Evolutionary conservation across 2,797 vertebrate genomes (phyloP), one percentile per base, ranked within the genome.

Genomic region (Myotis daubentonii): DNA sequence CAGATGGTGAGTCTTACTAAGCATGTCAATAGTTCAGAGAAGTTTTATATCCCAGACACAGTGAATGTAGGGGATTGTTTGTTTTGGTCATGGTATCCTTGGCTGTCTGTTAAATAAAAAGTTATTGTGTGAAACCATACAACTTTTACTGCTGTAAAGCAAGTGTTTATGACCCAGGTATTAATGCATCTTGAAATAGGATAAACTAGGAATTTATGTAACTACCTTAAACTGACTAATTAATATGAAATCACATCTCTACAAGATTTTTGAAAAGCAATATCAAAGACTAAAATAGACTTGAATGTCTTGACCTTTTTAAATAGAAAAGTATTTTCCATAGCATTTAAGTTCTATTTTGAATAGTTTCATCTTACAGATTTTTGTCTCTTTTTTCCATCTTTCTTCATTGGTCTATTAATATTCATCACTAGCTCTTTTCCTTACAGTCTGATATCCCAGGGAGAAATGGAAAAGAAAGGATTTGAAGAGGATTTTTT

Each of bases 41-140:
- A 72, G 2, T 87, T 92, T 96, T 94, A 96, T 86, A 60, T 28
- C 2, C 22, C n/a, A 28, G 9, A 20, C 10, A 33, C 12, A 70
- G 49, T 19, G 76, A 28, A 83, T 36, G 72, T 28, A 60, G 22
- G 6, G 16, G 15, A 17, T 66, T 87, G 20, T 97, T 97, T 90
- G 38, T 71, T 97, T 78, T 91, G 65, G 23, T 5, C 3, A 28
- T 95, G 62, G 83, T 53, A 53, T 51, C 83, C 4, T 16, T 93
- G 91, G 66, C 55, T 87, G 3, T 93, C 36, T 88, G 68, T 94
- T 76, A 96, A 41, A 41, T 78, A 80, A 49, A 72, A 95, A 89
- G 80, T 68, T 55, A 74, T 5, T 10, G 23, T 70, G 38, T 94
- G 81, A 95, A 66, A 30, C 62, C 5, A 4, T 87, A 38, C 25